Evolutionary conservation across 2,888 invertebrate species (phyloP).

Genomic region (Acholoe squamosa): DNA sequence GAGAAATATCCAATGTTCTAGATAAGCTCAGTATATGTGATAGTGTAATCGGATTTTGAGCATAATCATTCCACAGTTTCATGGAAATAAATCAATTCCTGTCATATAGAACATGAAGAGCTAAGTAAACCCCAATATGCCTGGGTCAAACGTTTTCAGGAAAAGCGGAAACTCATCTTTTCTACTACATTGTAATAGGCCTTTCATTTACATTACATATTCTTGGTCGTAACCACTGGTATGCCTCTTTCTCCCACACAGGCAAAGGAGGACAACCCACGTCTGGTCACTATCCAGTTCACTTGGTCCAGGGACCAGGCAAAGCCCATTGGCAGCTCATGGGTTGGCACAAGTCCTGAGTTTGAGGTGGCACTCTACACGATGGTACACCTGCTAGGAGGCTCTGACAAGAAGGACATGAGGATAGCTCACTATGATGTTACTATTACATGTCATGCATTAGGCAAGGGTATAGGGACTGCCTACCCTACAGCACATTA

Average conservation of each 20-base stretch:
- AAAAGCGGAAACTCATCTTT: no score
- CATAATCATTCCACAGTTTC: no score
- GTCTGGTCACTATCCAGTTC: conserved; percentile 82
- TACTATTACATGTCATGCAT: conserved; percentile 76
- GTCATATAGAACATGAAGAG: no score
- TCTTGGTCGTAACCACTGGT: neutral
- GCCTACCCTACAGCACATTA: conserved; percentile 71
- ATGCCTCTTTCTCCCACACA: conserved; percentile 63
- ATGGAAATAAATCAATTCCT: no score
- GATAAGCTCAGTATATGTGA: no score
- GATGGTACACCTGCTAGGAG: conserved; percentile 75
- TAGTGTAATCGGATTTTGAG: no score
- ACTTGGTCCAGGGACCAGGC: conserved; percentile 75
- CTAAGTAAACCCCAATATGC: no score
- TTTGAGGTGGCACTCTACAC: conserved; percentile 83
- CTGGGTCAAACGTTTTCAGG: no score
- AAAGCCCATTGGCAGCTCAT: conserved; percentile 81
- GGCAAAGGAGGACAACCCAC: conserved; percentile 77
- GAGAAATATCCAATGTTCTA: no score
- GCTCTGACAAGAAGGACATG: conserved; percentile 72
- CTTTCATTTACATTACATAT: no score
- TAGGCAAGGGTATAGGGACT: conserved; percentile 77
- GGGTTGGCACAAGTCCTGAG: conserved; percentile 83
- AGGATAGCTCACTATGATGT: conserved; percentile 81
- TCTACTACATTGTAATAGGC: no score